Evolutionary conservation across 2,113 vertebrate genomes (phyloP).

Genomic region (Engystomops pustulosus): DNA sequence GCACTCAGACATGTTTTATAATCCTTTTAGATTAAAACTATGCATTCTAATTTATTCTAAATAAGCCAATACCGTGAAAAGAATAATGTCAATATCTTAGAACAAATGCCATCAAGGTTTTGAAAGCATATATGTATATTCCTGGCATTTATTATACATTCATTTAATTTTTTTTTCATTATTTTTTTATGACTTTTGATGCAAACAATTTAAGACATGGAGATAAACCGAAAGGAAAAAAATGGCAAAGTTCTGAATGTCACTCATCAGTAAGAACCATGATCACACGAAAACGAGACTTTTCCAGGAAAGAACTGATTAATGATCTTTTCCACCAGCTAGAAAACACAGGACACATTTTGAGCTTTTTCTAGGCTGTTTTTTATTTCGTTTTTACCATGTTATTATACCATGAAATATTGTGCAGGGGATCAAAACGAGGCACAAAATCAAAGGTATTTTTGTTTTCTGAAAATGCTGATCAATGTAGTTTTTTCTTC

Average conservation of each 20-base stretch:
- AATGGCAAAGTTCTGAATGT: slow-evolving; percentile 19
- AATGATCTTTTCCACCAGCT: slow-evolving; percentile 36
- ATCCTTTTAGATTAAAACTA: slow-evolving; percentile 56
- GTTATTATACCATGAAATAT: slow-evolving; percentile 48
- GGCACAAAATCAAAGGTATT: slow-evolving; percentile 49
- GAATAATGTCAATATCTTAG: slow-evolving; percentile 13
- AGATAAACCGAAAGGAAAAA: not conserved
- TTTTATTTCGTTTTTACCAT: slow-evolving; percentile 13
- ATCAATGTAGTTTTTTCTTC: slow-evolving; percentile 33
- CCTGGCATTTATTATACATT: not conserved
- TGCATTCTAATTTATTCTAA: slow-evolving; percentile 53
- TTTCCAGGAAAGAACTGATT: slow-evolving; percentile 28
- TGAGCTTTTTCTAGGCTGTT: not conserved
- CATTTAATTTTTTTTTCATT: not conserved
- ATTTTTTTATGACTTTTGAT: not conserved
- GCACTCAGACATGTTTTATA: slow-evolving; percentile 48
- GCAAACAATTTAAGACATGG: not conserved
- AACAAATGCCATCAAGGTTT: slow-evolving; percentile 31
- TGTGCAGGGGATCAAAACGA: slow-evolving; percentile 31
- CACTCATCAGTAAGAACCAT: slow-evolving; percentile 23
- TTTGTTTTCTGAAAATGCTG: slow-evolving; percentile 43
- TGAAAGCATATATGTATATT: not conserved
- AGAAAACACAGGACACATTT: not conserved
- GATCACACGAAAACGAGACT: slow-evolving; percentile 19
- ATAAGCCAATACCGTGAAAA: slow-evolving; percentile 30